Evolutionary conservation across 2,888 invertebrate species (phyloP).

Genomic region (Sturmia bella): DNA sequence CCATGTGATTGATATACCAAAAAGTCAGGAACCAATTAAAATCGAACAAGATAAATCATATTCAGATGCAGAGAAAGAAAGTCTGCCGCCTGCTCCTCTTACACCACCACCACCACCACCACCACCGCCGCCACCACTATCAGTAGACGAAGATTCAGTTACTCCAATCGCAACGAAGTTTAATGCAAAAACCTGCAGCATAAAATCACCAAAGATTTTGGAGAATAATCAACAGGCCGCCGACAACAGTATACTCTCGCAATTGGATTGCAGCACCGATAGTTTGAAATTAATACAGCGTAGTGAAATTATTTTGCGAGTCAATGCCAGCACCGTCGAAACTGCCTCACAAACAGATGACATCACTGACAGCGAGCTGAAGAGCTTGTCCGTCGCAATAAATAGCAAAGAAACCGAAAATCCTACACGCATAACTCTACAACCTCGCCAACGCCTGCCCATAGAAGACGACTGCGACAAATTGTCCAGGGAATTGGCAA

Average conservation of each 20-base stretch:
- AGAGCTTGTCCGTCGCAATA: slow-evolving; percentile 71
- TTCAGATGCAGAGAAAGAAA: slow-evolving; percentile 7
- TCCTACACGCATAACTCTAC: slow-evolving; percentile 77
- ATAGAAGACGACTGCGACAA: slow-evolving; percentile 92
- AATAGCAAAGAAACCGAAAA: slow-evolving; percentile 74
- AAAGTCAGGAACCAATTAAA: slow-evolving; percentile 52
- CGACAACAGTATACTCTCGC: slow-evolving; percentile 63
- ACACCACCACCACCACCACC: slow-evolving; percentile 22
- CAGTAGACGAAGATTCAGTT: slow-evolving; percentile 22
- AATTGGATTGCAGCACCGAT: slow-evolving; percentile 76
- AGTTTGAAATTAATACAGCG: slow-evolving; percentile 85
- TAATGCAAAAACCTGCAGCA: slow-evolving; percentile 28
- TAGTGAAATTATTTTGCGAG: slow-evolving; percentile 85
- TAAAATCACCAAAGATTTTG: slow-evolving; percentile 55
- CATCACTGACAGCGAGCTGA: slow-evolving; percentile 76
- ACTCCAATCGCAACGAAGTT: neutral
- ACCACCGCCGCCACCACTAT: slow-evolving; percentile 3
- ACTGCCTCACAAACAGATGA: slow-evolving; percentile 85
- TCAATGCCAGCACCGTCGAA: slow-evolving; percentile 85
- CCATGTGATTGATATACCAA: slow-evolving; percentile 68
- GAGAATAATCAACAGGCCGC: slow-evolving; percentile 41
- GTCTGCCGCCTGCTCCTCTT: slow-evolving; percentile 6
- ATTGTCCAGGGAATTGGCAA: slow-evolving; percentile 85
- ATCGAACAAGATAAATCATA: slow-evolving; percentile 35
- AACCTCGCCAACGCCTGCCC: slow-evolving; percentile 85